Percentiles rank a stretch among this genome's conserved stretches.
Evolutionary conservation across 1,140 invertebrate species (phyloP).

Genomic region (Tetraneura akinire): DNA sequence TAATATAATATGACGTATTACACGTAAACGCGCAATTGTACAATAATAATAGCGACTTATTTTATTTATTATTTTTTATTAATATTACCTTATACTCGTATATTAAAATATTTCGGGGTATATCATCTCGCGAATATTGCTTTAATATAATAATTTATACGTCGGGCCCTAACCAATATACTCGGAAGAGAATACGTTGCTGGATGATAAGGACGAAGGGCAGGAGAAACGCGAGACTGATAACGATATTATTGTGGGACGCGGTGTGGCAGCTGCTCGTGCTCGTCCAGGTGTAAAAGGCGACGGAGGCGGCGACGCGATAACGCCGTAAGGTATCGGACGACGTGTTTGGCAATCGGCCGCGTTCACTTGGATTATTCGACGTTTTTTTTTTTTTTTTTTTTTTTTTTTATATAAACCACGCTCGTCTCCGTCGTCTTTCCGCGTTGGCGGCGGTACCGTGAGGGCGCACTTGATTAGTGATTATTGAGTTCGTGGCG

Average conservation of each 20-base stretch:
- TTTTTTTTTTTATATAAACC: not conserved
- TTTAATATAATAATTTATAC: not conserved
- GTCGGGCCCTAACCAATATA: too few species aligned
- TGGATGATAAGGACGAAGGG: not conserved
- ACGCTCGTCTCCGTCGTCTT: not conserved
- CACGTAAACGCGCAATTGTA: too few species aligned
- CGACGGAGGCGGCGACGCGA: conserved; percentile 10
- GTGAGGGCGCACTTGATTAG: not conserved
- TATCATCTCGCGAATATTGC: too few species aligned
- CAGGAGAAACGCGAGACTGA: not conserved
- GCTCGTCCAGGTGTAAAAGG: conserved; percentile 49
- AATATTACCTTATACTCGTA: too few species aligned
- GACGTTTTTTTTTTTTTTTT: too few species aligned
- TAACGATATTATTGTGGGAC: not conserved
- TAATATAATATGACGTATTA: too few species aligned
- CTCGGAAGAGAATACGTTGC: too few species aligned
- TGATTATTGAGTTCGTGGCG: too few species aligned
- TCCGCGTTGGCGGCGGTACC: not conserved
- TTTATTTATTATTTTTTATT: too few species aligned
- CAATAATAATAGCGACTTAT: too few species aligned
- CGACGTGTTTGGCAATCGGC: conserved; percentile 42
- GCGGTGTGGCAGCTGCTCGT: conserved; percentile 24
- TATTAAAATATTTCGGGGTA: too few species aligned
- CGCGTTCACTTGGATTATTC: conserved; percentile 21
- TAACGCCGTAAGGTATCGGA: conserved; percentile 33